phyloP scores from a whole-genome alignment of 1,140 invertebrate species.

The Ceratina japonica region DNA sequence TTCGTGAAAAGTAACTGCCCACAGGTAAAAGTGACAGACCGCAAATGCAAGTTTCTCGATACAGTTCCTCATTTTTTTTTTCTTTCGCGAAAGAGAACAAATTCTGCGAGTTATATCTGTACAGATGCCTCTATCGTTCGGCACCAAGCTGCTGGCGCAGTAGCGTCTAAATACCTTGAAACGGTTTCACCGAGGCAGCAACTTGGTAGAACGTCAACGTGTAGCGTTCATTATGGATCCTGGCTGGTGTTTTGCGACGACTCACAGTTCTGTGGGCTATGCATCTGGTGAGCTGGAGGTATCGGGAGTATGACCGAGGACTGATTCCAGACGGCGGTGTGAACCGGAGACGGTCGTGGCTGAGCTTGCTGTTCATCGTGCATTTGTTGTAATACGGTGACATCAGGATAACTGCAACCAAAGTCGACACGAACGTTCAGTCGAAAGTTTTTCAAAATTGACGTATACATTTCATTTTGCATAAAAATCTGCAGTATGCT shows the following conservation, averaged over 20 bases:
- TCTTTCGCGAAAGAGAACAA: slow-evolving; percentile 35
- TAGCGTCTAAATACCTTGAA: slow-evolving; percentile 65
- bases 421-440: slow-evolving; percentile 5
- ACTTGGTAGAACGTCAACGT: slow-evolving; percentile 54
- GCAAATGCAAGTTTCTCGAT: slow-evolving; percentile 55
- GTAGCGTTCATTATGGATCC: slow-evolving; percentile 77
- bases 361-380: slow-evolving; percentile 64
- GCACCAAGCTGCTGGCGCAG: slow-evolving; percentile 64
- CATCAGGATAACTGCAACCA: slow-evolving; percentile 61
- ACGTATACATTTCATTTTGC: background rate
- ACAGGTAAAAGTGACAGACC: slow-evolving; percentile 57
- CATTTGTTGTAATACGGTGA: slow-evolving; percentile 48
- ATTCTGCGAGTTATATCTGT: slow-evolving; percentile 67
- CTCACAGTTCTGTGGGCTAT: slow-evolving; percentile 70
- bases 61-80: slow-evolving; percentile 47
- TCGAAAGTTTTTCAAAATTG: background rate
- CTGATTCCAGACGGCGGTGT: slow-evolving; percentile 45
- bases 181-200: slow-evolving; percentile 65
- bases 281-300: slow-evolving; percentile 57
- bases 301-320: background rate
- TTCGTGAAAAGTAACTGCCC: slow-evolving; percentile 55
- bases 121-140: slow-evolving; percentile 65
- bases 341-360: slow-evolving; percentile 65
- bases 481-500: background rate
- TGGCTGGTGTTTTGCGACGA: slow-evolving; percentile 73